phyloP scores from a whole-genome alignment of 2,797 vertebrate genomes.

The Arremon aurantiirostris region DNA sequence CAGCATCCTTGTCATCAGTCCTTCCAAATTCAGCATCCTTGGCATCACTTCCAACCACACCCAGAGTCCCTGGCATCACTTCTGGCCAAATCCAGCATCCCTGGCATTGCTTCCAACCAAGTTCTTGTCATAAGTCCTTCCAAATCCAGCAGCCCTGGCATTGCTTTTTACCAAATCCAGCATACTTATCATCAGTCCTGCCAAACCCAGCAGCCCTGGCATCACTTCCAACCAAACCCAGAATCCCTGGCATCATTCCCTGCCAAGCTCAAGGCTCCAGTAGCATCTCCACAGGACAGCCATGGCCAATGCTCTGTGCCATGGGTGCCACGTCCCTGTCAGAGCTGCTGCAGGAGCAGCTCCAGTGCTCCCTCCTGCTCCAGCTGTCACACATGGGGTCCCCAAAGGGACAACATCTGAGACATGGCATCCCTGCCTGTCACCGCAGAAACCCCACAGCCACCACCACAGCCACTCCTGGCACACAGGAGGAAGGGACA shows the following conservation, averaged over 20 bases:
- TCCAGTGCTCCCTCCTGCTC: background rate
- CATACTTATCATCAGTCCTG: no score
- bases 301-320: accelerated
- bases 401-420: accelerated
- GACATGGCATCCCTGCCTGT: accelerated
- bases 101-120: no score
- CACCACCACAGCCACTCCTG: no score
- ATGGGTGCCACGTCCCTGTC: accelerated
- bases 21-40: accelerated
- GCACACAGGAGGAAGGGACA: no score
- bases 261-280: background rate
- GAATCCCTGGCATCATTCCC: background rate
- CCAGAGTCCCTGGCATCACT: no score
- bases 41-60: accelerated
- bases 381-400: accelerated
- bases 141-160: no score
- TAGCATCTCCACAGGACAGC: background rate
- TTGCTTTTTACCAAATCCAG: no score
- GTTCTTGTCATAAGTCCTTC: no score
- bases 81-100: no score
- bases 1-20: accelerated
- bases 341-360: background rate
- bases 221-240: no score
- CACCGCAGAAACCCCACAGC: no score
- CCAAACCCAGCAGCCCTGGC: no score